Conservation (phyloP, 2,797 vertebrate species). For the Notoglanidium macrostoma region DNA sequence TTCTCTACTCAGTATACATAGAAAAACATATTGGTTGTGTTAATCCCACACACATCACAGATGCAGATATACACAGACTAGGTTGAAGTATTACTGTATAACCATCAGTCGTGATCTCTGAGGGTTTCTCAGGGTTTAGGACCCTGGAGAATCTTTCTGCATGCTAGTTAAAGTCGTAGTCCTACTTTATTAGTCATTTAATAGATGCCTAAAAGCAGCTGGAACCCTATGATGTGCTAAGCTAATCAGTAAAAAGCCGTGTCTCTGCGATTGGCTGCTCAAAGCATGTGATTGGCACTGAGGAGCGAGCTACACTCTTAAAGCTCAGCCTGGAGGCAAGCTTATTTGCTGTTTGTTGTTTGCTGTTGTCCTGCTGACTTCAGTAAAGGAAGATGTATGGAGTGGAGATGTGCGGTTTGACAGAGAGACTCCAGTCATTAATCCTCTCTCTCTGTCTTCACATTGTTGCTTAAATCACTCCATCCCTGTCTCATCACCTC, state of each 20-base stretch:
- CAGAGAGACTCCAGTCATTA: slow-evolving; percentile 50
- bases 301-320: slow-evolving; percentile 2
- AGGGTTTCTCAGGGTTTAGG: slow-evolving; percentile 31
- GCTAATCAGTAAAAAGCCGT: slow-evolving; percentile 1
- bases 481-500: slow-evolving; percentile 8
- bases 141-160: slow-evolving; percentile 65
- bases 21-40: not conserved
- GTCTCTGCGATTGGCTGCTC: not conserved
- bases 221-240: not conserved
- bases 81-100: not conserved
- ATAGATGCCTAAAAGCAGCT: not conserved
- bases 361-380: slow-evolving; percentile 49
- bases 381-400: slow-evolving; percentile 50
- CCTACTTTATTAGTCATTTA: not conserved
- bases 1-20: not conserved
- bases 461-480: slow-evolving; percentile 28
- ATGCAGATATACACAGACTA: not conserved
- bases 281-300: slow-evolving; percentile 12
- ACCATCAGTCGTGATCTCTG: not conserved
- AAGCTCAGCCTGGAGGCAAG: slow-evolving; percentile 10
- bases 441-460: slow-evolving; percentile 30
- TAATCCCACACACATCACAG: not conserved
- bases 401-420: slow-evolving; percentile 45
- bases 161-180: not conserved
- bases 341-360: slow-evolving; percentile 34